Evolutionary conservation across 2,888 invertebrate genomes (phyloP).

Genomic region (Brachypterus glaber): DNA sequence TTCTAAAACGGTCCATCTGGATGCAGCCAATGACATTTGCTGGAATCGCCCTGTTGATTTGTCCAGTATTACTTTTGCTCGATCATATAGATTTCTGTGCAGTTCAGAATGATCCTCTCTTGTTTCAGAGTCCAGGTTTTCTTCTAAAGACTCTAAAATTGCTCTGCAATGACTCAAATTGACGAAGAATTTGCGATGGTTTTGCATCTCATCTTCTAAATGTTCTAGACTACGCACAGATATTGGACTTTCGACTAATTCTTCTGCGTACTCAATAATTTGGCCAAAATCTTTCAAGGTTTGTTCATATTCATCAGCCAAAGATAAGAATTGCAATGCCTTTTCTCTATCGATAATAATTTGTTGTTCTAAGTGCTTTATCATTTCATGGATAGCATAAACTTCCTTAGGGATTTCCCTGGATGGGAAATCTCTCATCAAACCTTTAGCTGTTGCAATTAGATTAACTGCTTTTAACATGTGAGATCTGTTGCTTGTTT

Average conservation of each 20-base stretch:
- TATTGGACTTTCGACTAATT: conserved; percentile 66
- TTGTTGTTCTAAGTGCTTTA: conserved; percentile 58
- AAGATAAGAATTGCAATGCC: conserved; percentile 60
- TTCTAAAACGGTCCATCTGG: conserved; percentile 71
- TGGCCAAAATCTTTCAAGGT: conserved; percentile 79
- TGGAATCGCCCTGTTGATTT: conserved; percentile 73
- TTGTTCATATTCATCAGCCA: conserved; percentile 82
- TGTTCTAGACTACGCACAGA: conserved; percentile 66
- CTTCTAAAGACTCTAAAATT: conserved; percentile 76
- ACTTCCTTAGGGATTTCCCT: conserved; percentile 59
- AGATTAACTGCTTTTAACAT: conserved; percentile 52
- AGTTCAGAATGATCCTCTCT: conserved; percentile 60
- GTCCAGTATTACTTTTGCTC: conserved; percentile 67
- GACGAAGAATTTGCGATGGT: conserved; percentile 80
- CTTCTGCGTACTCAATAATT: conserved; percentile 76
- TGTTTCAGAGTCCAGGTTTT: conserved; percentile 73
- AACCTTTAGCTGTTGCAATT: conserved; percentile 50
- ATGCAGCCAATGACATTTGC: conserved; percentile 75
- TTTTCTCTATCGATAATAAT: conserved; percentile 66
- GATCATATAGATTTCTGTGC: conserved; percentile 67
- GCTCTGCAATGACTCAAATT: conserved; percentile 80
- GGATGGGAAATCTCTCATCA: conserved; percentile 60
- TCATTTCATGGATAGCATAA: conserved; percentile 55
- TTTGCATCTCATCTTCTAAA: conserved; percentile 82
- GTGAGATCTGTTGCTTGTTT: conserved; percentile 54